These are phyloP conservation scores for Saimiri boliviensis DNA, from an alignment of 2,113 vertebrate species.

Conservation along the genomic window DNA sequence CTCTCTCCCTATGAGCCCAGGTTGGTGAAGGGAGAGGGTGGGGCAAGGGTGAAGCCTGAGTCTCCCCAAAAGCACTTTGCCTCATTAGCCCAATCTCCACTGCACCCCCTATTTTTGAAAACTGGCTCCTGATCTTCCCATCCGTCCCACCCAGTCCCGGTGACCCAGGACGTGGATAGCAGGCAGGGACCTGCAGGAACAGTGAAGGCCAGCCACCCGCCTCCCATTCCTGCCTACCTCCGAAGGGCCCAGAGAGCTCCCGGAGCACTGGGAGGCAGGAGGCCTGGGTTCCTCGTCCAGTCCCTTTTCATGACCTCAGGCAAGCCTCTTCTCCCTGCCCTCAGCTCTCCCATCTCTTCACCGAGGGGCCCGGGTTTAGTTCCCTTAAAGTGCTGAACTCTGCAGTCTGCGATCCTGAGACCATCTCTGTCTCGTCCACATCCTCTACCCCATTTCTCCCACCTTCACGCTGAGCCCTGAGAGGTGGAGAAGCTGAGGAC, in stretches of 20 bases:
- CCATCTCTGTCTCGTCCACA: neutral
- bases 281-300: neutral
- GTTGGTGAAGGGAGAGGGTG: neutral
- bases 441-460: neutral
- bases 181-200: neutral
- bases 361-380: neutral
- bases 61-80: neutral
- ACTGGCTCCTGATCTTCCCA: neutral
- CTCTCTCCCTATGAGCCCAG: neutral
- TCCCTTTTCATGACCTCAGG: neutral
- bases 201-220: rapidly evolving
- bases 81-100: too few species aligned
- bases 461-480: neutral
- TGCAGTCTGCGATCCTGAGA: neutral
- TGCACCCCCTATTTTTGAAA: neutral
- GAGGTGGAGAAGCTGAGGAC: neutral
- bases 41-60: neutral
- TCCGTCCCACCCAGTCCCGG: neutral
- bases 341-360: neutral
- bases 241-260: neutral
- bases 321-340: neutral
- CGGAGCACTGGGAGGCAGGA: neutral
- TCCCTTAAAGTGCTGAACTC: neutral
- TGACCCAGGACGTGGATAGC: neutral
- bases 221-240: neutral